Evolutionary conservation across 2,888 invertebrate species (phyloP), one percentile per base, ranked within the genome.

Genomic region (Mayetiola destructor): DNA sequence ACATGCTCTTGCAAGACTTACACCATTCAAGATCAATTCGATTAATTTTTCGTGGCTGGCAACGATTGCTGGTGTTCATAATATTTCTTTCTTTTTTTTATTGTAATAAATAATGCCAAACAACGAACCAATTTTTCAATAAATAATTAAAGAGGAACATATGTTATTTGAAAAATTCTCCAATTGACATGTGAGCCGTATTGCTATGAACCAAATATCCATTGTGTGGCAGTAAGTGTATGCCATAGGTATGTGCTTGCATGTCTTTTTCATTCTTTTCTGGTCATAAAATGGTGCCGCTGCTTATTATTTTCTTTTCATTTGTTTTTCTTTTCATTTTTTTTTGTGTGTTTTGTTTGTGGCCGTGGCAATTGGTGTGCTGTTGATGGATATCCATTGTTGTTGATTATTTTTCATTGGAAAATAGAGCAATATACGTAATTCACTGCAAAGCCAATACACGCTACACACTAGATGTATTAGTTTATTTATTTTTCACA

Each of bases 41-140:
- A 27, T 14, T n/a, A 48, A 48, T 48, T 48, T 48, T 48, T 16
- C 18, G 3, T 39, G 39, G 16, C 27, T 48, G 3, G 4, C n/a
- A n/a, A 2, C 23, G 21, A 8, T 12, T 2, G 16, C 18, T 39
- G 12, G 16, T 23, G 6, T 4, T 42, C 23, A 8, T 48, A 27
- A 8, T 48, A n/a, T 48, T n/a, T 23, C 23, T 4, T 23, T 48
- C 16, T 48, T 27, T 48, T 48, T 48, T 5, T 27, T n/a, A 16
- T 48, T 48, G 48, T 48, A 27, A 48, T 48, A 48, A 27, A 27
- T 48, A 48, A 27, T 48, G 48, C 48, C 27, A 27, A 27, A 23
- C 48, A 48, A 23, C 48, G 27, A 48, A 48, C 48, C 48, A 48
- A 48, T 48, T 48, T 48, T 48, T 48, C 48, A 48, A 48, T 48